Conservation (phyloP, 2,113 vertebrate species). For the Columba livia region DNA sequence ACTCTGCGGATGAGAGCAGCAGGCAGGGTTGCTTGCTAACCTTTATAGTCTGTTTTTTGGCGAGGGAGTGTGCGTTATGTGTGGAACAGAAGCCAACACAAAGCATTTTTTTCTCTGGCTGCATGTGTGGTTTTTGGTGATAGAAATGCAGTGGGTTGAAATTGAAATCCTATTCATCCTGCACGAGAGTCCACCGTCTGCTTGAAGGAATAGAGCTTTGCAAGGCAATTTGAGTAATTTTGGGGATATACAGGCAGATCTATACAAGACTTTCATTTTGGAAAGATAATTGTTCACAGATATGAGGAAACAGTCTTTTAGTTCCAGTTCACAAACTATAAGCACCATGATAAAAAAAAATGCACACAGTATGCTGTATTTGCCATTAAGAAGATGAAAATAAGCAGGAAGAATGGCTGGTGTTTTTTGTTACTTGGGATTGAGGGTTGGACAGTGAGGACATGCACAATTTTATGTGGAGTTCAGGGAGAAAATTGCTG, state of each 20-base stretch:
- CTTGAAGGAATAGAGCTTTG: background rate
- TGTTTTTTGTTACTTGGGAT: background rate
- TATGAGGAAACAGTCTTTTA: background rate
- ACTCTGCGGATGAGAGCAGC: background rate
- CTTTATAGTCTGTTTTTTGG: background rate
- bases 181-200: rapidly evolving
- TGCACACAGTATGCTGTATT: background rate
- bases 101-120: background rate
- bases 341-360: background rate
- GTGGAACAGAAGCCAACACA: slow-evolving; percentile 10
- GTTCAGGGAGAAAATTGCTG: background rate
- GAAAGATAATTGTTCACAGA: background rate
- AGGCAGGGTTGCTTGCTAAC: background rate
- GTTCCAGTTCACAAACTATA: background rate
- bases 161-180: slow-evolving; percentile 25
- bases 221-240: background rate
- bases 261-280: background rate
- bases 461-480: background rate
- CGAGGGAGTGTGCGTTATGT: background rate
- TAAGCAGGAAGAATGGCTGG: background rate
- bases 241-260: background rate
- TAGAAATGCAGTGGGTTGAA: background rate
- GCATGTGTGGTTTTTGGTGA: background rate
- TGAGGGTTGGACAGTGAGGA: background rate
- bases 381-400: background rate